phyloP scores from a whole-genome alignment of 1,140 invertebrate species.

The Helicoverpa zea region DNA sequence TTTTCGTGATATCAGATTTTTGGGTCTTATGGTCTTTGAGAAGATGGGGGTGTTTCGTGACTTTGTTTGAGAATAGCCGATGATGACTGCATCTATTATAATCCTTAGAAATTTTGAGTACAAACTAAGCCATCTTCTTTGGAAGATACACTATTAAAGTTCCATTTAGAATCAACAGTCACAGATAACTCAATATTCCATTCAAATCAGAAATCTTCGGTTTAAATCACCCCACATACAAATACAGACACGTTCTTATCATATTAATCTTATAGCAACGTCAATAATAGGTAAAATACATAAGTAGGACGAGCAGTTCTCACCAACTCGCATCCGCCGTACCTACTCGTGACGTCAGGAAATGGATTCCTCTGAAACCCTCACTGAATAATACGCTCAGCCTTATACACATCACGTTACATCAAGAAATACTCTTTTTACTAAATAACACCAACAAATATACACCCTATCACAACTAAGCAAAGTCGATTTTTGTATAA shows the following conservation, averaged over 20 bases:
- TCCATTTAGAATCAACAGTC: no score
- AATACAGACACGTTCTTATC: no score
- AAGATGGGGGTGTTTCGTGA: no score
- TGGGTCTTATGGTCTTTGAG: no score
- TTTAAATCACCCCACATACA: no score
- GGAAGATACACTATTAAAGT: no score
- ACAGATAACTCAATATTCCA: no score
- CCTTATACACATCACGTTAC: constrained; percentile 47
- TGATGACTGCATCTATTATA: no score
- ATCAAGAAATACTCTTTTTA: constrained; percentile 48
- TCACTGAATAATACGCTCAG: constrained; percentile 49
- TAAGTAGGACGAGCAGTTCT: constrained; percentile 24
- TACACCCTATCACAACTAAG: neutral
- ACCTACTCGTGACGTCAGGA: constrained; percentile 35
- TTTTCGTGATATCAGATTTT: neutral
- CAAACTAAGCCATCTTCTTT: no score
- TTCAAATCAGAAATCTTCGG: no score
- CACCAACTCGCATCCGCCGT: constrained; percentile 12
- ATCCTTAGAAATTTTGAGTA: no score
- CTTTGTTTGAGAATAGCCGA: no score
- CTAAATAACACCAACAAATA: neutral
- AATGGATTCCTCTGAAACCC: constrained; percentile 53
- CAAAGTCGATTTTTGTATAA: neutral
- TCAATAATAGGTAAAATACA: neutral
- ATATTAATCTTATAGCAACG: neutral